These are phyloP conservation scores for Gnathonemus echidnorhynchus DNA, from an alignment of 2,113 vertebrate species.

Conservation along the genomic window DNA sequence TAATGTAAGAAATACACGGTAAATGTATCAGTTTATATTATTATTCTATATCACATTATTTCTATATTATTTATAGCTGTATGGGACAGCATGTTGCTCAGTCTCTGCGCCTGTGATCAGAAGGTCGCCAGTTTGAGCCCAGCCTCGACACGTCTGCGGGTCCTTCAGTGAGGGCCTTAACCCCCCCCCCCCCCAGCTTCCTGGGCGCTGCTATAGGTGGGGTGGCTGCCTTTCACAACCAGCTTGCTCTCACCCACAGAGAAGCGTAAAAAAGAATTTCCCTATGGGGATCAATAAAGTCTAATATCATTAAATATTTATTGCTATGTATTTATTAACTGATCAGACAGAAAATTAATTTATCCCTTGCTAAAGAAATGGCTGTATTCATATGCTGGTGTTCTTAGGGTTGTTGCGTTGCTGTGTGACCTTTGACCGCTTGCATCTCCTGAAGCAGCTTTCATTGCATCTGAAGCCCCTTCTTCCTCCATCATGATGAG, in stretches of 20 bases:
- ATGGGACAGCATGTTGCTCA: too few species aligned
- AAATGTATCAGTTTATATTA: not conserved
- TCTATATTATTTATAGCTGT: too few species aligned
- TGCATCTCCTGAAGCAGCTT: not conserved
- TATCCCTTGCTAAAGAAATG: not conserved
- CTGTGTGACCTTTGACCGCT: not conserved
- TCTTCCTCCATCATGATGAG: not conserved
- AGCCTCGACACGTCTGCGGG: too few species aligned
- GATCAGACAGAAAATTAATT: not conserved
- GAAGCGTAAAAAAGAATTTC: too few species aligned
- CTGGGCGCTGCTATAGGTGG: too few species aligned
- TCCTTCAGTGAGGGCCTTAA: too few species aligned
- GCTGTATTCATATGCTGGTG: not conserved
- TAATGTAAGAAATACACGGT: not conserved
- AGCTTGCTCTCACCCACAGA: too few species aligned
- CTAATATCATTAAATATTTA: not conserved
- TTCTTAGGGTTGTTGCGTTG: not conserved
- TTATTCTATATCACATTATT: not conserved
- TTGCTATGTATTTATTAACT: not conserved
- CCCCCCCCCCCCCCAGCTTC: too few species aligned
- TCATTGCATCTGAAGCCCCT: not conserved
- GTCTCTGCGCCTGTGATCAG: too few species aligned
- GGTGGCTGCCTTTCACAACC: too few species aligned
- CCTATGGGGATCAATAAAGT: too few species aligned
- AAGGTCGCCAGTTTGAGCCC: too few species aligned